These are phyloP conservation scores for Zygaena filipendulae DNA, from an alignment of 2,888 invertebrate genomes.

Conservation along the genomic window DNA sequence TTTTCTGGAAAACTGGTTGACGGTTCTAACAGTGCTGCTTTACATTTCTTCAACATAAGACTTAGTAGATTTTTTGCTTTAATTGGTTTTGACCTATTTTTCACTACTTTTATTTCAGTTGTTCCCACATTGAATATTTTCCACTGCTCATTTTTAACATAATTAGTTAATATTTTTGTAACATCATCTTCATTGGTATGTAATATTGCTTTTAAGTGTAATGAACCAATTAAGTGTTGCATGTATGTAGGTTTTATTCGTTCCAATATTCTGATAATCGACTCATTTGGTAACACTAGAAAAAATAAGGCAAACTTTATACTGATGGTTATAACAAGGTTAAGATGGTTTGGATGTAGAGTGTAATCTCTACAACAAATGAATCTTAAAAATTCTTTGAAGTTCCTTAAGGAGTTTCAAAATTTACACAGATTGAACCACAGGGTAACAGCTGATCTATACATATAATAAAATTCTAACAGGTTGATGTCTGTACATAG, in stretches of 20 bases:
- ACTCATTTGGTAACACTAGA: constrained; percentile 39
- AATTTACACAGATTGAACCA: too few relatives aligned
- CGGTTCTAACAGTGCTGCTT: constrained; percentile 3
- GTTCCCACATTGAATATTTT: constrained; percentile 21
- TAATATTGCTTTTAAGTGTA: constrained; percentile 29
- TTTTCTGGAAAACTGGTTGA: constrained; percentile 3
- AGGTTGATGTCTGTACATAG: too few relatives aligned
- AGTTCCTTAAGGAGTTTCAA: too few relatives aligned
- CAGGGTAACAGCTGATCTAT: too few relatives aligned
- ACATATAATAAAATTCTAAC: too few relatives aligned
- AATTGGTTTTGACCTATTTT: constrained; percentile 20
- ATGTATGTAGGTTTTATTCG: constrained; percentile 44
- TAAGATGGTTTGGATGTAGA: too few relatives aligned
- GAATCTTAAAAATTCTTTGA: too few relatives aligned
- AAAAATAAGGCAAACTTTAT: constrained; percentile 20
- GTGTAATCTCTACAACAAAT: too few relatives aligned
- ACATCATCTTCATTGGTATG: constrained; percentile 29
- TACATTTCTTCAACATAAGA: constrained; percentile 26
- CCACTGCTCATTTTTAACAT: constrained; percentile 31
- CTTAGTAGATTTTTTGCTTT: constrained; percentile 25
- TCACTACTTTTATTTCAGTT: constrained; percentile 21
- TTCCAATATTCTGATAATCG: constrained; percentile 35
- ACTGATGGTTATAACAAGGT: too few relatives aligned
- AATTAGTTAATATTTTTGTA: constrained; percentile 29
- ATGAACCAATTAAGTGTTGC: constrained; percentile 33